A percentile compares a stretch with the other conserved stretches of the same genome.
Conservation (phyloP, 2,113 vertebrate species). For the Pycnonotus jocosus region DNA sequence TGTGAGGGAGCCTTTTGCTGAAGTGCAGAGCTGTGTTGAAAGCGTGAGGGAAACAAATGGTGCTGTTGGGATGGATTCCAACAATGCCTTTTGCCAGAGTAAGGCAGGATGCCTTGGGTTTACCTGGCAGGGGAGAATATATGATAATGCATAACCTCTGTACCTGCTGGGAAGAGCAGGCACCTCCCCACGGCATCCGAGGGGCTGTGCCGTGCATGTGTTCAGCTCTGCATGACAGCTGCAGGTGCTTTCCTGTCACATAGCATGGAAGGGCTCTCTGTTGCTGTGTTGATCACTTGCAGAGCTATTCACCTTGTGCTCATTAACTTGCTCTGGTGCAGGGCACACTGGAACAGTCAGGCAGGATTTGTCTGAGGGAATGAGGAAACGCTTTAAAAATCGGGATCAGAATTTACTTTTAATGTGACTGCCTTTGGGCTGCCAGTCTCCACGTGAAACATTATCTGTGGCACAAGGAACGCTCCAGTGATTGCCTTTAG, state of each 20-base stretch:
- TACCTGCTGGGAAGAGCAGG: neutral
- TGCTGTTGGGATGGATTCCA: neutral
- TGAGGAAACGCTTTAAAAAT: neutral
- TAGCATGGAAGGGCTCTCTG: neutral
- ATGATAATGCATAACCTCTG: neutral
- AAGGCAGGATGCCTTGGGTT: neutral
- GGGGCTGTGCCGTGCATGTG: accelerated
- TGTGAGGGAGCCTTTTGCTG: neutral
- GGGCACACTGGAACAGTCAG: neutral
- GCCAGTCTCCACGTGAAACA: neutral
- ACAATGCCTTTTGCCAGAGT: neutral
- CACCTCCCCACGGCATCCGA: neutral
- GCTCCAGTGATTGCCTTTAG: neutral
- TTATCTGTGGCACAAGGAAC: neutral
- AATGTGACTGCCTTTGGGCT: neutral
- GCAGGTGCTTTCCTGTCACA: neutral
- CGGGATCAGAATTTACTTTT: neutral
- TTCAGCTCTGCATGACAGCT: neutral
- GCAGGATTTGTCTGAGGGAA: neutral
- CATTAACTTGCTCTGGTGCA: neutral
- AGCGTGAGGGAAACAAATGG: neutral
- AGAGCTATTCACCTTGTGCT: neutral
- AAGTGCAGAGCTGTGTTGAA: neutral
- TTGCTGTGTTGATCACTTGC: neutral
- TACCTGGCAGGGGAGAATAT: neutral